Conservation (phyloP, 1,140 invertebrate species). For the Brachionus angularis region DNA sequence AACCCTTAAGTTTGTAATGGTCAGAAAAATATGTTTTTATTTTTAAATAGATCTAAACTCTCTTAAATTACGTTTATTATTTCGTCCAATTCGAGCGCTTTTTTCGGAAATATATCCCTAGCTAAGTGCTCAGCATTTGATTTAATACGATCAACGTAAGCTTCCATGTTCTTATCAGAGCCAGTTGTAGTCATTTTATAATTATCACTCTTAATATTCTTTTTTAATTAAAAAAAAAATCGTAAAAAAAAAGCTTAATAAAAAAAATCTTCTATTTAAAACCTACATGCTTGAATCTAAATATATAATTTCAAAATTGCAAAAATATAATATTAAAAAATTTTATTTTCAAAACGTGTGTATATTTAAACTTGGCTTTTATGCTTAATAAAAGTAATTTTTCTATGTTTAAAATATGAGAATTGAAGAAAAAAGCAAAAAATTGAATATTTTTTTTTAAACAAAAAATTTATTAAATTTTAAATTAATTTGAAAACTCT, state of each 20-base stretch:
- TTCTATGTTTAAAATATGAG: too few relatives aligned
- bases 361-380: too few relatives aligned
- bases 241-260: background rate
- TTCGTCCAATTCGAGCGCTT: conserved; percentile 79
- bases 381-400: too few relatives aligned
- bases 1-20: background rate
- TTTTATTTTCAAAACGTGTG: background rate
- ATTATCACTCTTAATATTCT: too few relatives aligned
- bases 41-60: background rate
- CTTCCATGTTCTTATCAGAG: conserved; percentile 39
- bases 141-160: conserved; percentile 33
- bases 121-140: conserved; percentile 72
- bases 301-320: conserved; percentile 1
- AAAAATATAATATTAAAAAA: background rate
- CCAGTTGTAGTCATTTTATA: background rate
- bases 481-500: too few relatives aligned
- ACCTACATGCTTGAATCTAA: too few relatives aligned
- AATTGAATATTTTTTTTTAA: too few relatives aligned
- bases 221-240: background rate
- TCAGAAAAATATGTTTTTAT: conserved; percentile 3
- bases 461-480: too few relatives aligned
- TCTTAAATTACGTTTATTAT: conserved; percentile 63
- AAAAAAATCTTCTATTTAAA: too few relatives aligned
- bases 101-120: conserved; percentile 78
- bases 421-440: too few relatives aligned